phyloP scores from a whole-genome alignment of 2,888 invertebrate genomes.

The Hofmannophila pseudospretella region DNA sequence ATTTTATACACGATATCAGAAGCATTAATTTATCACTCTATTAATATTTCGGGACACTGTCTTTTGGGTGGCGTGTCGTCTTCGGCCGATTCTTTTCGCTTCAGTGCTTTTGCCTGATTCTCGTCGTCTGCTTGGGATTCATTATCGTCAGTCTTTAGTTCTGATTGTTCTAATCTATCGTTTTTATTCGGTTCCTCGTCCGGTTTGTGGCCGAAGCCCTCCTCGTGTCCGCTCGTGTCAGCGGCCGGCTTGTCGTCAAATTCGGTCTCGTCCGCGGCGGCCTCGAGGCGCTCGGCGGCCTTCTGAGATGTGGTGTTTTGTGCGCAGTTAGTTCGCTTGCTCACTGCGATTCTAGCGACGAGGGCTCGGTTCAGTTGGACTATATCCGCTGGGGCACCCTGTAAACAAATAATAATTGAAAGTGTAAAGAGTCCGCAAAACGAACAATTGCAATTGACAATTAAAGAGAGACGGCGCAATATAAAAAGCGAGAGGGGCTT shows the following conservation, averaged over 20 bases:
- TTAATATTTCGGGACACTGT: conserved; percentile 58
- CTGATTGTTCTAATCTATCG: conserved; percentile 35
- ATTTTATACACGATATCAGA: conserved; percentile 30
- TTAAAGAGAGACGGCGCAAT: too few species aligned
- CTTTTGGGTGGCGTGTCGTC: conserved; percentile 61
- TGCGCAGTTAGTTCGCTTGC: conserved; percentile 32
- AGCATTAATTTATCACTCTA: conserved; percentile 41
- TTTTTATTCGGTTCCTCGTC: conserved; percentile 21
- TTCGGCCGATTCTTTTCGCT: conserved; percentile 55
- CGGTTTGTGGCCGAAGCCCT: conserved; percentile 20
- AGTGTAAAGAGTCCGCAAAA: too few species aligned
- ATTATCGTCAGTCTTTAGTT: conserved; percentile 43
- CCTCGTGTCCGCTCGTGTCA: conserved; percentile 24
- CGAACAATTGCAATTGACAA: too few species aligned
- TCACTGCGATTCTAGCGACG: conserved; percentile 45
- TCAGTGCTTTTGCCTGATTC: conserved; percentile 42
- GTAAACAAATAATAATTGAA: conserved; percentile 22
- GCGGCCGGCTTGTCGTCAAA: conserved; percentile 38
- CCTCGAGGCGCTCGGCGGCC: conserved; percentile 55
- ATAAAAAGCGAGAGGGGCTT: too few species aligned
- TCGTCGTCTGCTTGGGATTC: conserved; percentile 38
- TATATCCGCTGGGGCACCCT: conserved; percentile 65
- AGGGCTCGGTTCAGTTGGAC: conserved; percentile 53
- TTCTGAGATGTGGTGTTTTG: conserved; percentile 45
- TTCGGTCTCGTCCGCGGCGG: conserved; percentile 42